Conservation (phyloP, 2,113 vertebrate species). For the Leucopsar rothschildi region DNA sequence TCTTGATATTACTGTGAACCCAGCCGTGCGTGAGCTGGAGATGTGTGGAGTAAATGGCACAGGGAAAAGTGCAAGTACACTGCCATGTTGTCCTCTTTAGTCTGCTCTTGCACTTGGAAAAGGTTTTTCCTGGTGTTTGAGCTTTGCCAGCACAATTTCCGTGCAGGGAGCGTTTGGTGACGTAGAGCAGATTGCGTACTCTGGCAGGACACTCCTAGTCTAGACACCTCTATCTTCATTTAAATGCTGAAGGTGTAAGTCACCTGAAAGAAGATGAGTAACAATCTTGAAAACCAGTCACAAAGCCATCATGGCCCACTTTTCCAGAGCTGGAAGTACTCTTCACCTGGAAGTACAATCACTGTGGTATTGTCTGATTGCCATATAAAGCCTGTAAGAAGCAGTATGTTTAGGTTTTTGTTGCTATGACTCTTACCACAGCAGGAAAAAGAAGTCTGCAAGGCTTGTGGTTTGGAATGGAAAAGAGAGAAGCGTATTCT, state of each 20-base stretch:
- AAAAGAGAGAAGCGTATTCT: neutral
- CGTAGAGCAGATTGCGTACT: fast-evolving
- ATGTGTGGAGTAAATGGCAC: neutral
- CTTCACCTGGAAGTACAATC: no score
- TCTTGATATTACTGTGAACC: neutral
- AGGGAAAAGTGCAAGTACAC: neutral
- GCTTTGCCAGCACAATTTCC: neutral
- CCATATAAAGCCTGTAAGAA: neutral
- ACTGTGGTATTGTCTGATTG: neutral
- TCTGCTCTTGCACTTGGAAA: neutral
- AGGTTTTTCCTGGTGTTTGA: neutral
- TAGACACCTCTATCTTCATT: constrained; percentile 24
- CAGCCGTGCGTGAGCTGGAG: fast-evolving
- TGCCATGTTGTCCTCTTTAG: neutral
- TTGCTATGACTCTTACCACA: neutral
- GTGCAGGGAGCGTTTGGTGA: neutral
- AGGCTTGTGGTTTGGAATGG: constrained; percentile 23
- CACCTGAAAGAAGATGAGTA: neutral
- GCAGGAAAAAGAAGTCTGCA: neutral
- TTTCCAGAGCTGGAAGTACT: neutral
- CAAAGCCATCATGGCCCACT: neutral
- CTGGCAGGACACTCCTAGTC: constrained; percentile 17
- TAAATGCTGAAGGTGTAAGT: constrained; percentile 9
- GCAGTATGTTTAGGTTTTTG: neutral
- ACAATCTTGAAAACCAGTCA: neutral